Evolutionary conservation across 1,140 invertebrate species (phyloP), one percentile per base, ranked within the genome.

Genomic region (Dufourea novaeangliae): DNA sequence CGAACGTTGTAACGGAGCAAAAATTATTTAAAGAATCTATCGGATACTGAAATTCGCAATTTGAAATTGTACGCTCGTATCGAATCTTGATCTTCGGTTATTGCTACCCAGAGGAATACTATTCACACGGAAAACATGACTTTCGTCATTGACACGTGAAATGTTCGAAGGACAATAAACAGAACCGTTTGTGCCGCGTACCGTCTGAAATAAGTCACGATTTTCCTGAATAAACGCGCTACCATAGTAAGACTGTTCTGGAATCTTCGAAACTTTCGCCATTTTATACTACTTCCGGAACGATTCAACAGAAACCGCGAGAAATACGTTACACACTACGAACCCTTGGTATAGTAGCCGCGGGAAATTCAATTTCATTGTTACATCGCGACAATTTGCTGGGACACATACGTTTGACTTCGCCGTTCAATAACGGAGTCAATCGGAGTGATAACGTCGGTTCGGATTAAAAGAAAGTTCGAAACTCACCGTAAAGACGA

Each of bases 401-500:
- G 29, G 7, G 29, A 2, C 6, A 46, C 7, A 67, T 50, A 41
- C 27, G 27, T 14, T 20, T 46, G 41, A 20, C 5, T 56, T 22
- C 17, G 32, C 0, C 10, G 59, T 39, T 69, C 12, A 22, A 61
- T 8, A 61, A n/a, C 7, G 54, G n/a, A 39, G 34, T 62, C 22
- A 10, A 29, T 29, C n/a, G 59, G 7, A 10, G 57, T 8, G 7
- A 8, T 20, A 29, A 32, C 6, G 5, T 8, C 7, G 29, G 20
- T 37, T 59, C 3, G 5, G 17, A 10, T 2, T 3, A 12, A 41
- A 41, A 32, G 17, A 25, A 4, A 34, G 22, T 41, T 17, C 0
- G 12, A 73, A 39, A 82, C 83, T 86, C 56, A 86, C 84, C 84
- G 84, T 85, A 82, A 85, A 82, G 56, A 79, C 79, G 84, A 85